These are phyloP conservation scores for Schizaphis graminum DNA, from an alignment of 2,888 invertebrate species.

Conservation along the genomic window DNA sequence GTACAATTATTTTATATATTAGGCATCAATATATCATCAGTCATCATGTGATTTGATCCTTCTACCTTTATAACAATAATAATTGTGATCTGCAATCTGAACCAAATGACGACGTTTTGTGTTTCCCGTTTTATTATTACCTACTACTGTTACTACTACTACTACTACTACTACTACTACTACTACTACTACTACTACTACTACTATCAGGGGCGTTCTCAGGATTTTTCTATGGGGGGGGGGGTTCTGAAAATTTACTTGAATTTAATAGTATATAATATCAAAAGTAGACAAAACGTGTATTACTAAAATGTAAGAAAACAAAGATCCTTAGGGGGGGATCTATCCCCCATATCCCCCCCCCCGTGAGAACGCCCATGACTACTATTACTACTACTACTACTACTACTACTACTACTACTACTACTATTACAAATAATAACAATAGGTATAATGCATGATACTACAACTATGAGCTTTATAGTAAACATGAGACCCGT, in stretches of 20 bases:
- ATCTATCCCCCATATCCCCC: no score
- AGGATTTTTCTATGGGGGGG: no score
- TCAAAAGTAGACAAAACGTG: no score
- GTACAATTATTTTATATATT: not conserved
- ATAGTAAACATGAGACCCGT: conserved; percentile 30
- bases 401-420: not conserved
- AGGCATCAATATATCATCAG: not conserved
- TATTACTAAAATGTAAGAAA: no score
- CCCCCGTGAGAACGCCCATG: no score
- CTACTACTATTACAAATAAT: not conserved
- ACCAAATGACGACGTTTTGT: not conserved
- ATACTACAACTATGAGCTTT: not conserved
- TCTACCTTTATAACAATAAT: not conserved
- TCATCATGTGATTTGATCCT: not conserved
- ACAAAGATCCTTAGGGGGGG: no score
- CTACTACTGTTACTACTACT: not conserved
- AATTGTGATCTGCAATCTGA: not conserved
- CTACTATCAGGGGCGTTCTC: no score
- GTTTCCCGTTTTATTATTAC: not conserved
- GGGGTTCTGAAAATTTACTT: no score
- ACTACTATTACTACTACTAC: not conserved
- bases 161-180: not conserved
- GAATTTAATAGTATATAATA: no score
- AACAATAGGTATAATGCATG: no score
- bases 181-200: not conserved